Evolutionary conservation across 2,113 vertebrate species (phyloP).

Genomic region (Gadus macrocephalus): DNA sequence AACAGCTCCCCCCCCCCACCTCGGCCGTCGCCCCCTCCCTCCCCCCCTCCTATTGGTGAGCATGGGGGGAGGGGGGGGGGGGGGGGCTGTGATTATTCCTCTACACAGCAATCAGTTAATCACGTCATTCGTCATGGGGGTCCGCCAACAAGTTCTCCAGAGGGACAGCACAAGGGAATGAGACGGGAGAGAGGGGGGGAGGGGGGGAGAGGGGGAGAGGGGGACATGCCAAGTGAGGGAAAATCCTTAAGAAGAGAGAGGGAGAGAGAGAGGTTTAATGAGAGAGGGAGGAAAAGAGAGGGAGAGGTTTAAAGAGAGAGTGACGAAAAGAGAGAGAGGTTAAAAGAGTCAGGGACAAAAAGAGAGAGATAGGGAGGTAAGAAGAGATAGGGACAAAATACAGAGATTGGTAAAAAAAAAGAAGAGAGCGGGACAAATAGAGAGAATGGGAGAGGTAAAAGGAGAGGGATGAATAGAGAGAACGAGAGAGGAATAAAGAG

Average conservation of each 20-base stretch:
- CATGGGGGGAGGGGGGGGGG: too few species aligned
- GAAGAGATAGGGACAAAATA: not conserved
- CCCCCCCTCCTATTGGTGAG: conserved; percentile 18
- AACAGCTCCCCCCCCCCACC: not conserved
- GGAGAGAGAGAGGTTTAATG: conserved; percentile 2
- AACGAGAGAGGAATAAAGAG: too few species aligned
- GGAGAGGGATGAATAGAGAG: too few species aligned
- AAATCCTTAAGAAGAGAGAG: too few species aligned
- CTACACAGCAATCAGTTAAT: conserved; percentile 21
- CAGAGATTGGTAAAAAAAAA: too few species aligned
- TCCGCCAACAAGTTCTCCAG: conserved; percentile 11
- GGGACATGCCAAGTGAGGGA: not conserved
- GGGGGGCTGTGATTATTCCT: conserved; percentile 3
- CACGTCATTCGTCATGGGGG: conserved; percentile 25
- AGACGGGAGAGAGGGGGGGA: conserved; percentile 16
- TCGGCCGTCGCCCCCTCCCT: too few species aligned
- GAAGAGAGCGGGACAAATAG: too few species aligned
- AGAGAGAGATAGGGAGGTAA: not conserved
- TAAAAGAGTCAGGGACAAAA: too few species aligned
- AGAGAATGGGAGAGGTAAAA: too few species aligned
- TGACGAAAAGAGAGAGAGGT: conserved; percentile 13
- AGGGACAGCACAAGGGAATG: conserved; percentile 18
- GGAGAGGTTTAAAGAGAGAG: not conserved
- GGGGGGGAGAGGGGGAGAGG: not conserved
- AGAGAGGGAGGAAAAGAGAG: conserved; percentile 10